phyloP scores from a whole-genome alignment of 2,797 vertebrate species.

The Sebastes matsubarae region DNA sequence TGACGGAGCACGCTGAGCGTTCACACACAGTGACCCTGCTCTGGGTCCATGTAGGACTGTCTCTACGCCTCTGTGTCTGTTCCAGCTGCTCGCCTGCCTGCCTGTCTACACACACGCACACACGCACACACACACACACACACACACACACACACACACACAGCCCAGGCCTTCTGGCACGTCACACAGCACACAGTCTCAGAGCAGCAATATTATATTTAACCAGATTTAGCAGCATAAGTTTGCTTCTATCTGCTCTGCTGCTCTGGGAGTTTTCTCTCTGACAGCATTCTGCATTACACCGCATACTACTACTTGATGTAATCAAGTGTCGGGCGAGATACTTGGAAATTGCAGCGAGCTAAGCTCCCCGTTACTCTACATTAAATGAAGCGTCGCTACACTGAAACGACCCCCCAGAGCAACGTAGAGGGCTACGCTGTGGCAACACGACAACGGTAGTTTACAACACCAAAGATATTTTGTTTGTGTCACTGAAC shows the following conservation, averaged over 20 bases:
- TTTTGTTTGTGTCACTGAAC: too few species aligned
- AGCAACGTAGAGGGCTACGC: too few species aligned
- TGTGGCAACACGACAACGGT: too few species aligned
- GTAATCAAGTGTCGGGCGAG: neutral
- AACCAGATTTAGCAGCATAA: constrained; percentile 6
- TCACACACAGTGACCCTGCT: neutral
- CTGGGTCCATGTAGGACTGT: neutral
- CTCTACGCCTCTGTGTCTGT: constrained; percentile 14
- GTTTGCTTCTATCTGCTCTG: neutral
- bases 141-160: neutral
- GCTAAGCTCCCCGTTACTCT: too few species aligned
- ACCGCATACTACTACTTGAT: neutral
- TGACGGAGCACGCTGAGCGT: neutral
- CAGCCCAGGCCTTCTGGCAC: neutral
- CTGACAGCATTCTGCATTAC: constrained; percentile 16
- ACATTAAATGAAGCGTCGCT: too few species aligned
- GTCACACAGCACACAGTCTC: neutral
- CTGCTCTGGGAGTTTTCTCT: neutral
- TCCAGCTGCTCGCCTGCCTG: neutral
- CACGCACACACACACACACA: neutral
- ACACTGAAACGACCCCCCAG: too few species aligned
- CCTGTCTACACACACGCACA: neutral
- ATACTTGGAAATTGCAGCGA: too few species aligned
- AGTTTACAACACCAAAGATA: too few species aligned
- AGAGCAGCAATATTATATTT: constrained; percentile 12